Conservation (phyloP, 2,113 vertebrate genomes). For the Eubucco bourcierii region DNA sequence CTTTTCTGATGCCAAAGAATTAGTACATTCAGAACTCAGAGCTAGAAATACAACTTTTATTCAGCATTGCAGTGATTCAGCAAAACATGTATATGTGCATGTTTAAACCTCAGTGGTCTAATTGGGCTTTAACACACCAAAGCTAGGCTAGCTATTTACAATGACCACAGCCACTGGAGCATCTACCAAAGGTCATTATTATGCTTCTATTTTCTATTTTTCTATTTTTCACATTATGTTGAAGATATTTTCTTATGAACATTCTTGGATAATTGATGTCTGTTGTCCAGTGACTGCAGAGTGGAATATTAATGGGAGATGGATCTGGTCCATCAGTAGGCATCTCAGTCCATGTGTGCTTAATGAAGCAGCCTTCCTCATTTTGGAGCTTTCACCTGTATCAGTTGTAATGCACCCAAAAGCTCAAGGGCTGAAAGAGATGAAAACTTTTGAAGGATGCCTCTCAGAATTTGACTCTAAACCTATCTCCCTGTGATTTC, state of each 20-base stretch:
- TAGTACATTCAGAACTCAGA: background rate
- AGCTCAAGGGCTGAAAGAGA: background rate
- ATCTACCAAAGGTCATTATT: background rate
- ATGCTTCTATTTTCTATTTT: background rate
- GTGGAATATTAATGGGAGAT: background rate
- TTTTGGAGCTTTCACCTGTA: background rate
- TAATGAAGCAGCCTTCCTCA: background rate
- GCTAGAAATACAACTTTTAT: background rate
- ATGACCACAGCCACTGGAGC: background rate
- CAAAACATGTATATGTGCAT: background rate
- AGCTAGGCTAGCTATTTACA: background rate
- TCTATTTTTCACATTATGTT: background rate
- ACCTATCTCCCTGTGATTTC: constrained; percentile 13
- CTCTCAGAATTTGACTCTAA: constrained; percentile 5
- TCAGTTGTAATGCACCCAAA: background rate
- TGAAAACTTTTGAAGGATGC: background rate
- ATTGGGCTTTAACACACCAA: background rate
- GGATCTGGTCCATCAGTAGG: background rate
- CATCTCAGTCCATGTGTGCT: background rate
- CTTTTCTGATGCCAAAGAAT: background rate
- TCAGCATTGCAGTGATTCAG: background rate
- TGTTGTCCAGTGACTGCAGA: background rate
- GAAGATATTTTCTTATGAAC: background rate
- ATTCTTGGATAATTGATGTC: background rate
- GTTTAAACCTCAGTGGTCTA: background rate